A percentile compares a stretch with the other conserved stretches of the same genome.
phyloP scores from a whole-genome alignment of 23 tunicate species.

The Botrylloides violaceus region DNA sequence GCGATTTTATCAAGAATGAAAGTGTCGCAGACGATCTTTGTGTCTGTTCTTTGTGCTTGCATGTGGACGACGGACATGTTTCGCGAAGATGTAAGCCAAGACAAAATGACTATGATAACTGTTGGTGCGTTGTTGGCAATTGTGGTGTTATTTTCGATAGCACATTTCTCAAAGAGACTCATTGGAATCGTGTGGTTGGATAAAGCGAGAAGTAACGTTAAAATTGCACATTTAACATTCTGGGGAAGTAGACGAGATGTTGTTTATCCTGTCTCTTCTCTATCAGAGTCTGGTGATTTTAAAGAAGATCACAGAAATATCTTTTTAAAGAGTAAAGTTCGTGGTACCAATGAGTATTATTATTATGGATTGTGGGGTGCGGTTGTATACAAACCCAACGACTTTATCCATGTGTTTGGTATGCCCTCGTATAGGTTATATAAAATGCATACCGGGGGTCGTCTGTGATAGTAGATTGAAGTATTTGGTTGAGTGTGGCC shows the following conservation, averaged over 20 bases:
- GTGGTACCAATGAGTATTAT: constrained; percentile 16
- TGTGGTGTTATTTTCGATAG: constrained; percentile 14
- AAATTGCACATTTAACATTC: constrained; percentile 44
- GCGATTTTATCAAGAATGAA: constrained; percentile 28
- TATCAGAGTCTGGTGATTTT: constrained; percentile 18
- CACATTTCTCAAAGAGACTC: constrained; percentile 29
- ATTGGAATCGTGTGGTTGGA: constrained; percentile 33
- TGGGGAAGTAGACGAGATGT: constrained; percentile 40
- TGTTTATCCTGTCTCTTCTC: constrained; percentile 9
- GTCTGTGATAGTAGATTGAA: too few species aligned
- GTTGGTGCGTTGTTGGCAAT: constrained; percentile 21
- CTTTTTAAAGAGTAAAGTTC: constrained; percentile 11
- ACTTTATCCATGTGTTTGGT: constrained; percentile 29
- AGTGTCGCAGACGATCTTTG: constrained; percentile 23
- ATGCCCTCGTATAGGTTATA: background rate
- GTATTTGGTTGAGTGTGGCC: too few species aligned
- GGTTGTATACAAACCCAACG: constrained; percentile 6
- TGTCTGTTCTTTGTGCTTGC: background rate
- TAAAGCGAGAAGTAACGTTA: constrained; percentile 1
- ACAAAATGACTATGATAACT: background rate
- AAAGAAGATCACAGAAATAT: constrained; percentile 20
- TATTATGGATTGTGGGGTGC: constrained; percentile 23
- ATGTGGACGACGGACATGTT: background rate
- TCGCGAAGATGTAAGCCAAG: background rate
- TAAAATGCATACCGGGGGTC: constrained; percentile 1